phyloP scores from a whole-genome alignment of 2,888 invertebrate species.

The Ernsta delagoae region DNA sequence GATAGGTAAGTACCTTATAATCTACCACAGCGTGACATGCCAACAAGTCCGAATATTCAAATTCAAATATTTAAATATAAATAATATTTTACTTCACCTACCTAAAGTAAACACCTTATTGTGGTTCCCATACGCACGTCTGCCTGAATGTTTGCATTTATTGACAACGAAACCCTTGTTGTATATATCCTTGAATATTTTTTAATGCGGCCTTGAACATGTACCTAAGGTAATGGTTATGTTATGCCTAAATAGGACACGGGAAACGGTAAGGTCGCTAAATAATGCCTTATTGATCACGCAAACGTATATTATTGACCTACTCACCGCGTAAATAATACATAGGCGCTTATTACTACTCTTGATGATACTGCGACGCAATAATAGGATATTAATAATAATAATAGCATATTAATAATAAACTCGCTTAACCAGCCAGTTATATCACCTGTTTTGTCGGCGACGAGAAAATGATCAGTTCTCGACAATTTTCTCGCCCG shows the following conservation, averaged over 20 bases:
- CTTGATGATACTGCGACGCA: neutral
- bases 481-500: neutral
- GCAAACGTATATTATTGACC: slow-evolving; percentile 6
- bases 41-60: too few relatives aligned
- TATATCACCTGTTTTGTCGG: neutral
- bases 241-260: slow-evolving; percentile 52
- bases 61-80: slow-evolving; percentile 23
- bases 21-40: slow-evolving; percentile 6
- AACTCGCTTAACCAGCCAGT: neutral
- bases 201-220: slow-evolving; percentile 44
- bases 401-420: neutral
- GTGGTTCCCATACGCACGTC: slow-evolving; percentile 22
- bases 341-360: neutral
- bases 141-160: slow-evolving; percentile 39
- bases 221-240: slow-evolving; percentile 40
- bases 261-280: slow-evolving; percentile 49
- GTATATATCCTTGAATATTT: slow-evolving; percentile 35
- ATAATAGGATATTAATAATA: too few relatives aligned
- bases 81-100: neutral
- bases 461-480: neutral
- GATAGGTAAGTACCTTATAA: too few relatives aligned
- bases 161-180: slow-evolving; percentile 41
- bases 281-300: slow-evolving; percentile 31
- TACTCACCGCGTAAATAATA: neutral
- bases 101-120: slow-evolving; percentile 27